A percentile compares a stretch with the other conserved stretches of the same genome.
Evolutionary conservation across 1,140 invertebrate species (phyloP).

Genomic region (Arctopsyche grandis): DNA sequence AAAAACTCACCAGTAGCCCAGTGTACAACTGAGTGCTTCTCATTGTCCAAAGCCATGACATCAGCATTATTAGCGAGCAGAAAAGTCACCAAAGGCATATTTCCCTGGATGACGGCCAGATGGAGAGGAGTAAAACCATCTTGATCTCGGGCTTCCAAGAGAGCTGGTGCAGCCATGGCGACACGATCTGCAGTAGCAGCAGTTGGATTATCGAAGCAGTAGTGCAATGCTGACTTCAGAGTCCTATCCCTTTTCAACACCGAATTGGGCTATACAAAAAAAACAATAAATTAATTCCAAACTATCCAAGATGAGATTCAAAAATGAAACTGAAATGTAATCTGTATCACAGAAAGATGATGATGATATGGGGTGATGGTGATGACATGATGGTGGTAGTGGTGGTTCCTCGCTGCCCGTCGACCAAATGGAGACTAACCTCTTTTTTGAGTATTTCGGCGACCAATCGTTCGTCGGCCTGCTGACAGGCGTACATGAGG

Average conservation of each 20-base stretch:
- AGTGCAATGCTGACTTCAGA: constrained; percentile 90
- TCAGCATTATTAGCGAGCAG: constrained; percentile 85
- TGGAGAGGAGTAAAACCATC: constrained; percentile 95
- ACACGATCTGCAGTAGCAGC: constrained; percentile 73
- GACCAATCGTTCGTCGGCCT: constrained; percentile 68
- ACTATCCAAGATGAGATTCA: not conserved
- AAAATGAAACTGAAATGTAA: too few species aligned
- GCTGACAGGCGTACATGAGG: constrained; percentile 91
- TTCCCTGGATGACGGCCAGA: constrained; percentile 91
- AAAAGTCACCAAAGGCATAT: constrained; percentile 82
- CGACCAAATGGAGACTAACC: constrained; percentile 57
- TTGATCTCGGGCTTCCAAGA: constrained; percentile 85
- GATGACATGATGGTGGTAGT: not conserved
- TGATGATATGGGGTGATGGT: too few species aligned
- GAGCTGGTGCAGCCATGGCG: constrained; percentile 78
- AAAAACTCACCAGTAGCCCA: constrained; percentile 89
- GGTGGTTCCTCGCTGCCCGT: not conserved
- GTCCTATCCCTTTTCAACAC: constrained; percentile 79
- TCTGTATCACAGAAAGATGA: too few species aligned
- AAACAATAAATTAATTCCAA: not conserved
- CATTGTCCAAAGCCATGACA: constrained; percentile 88
- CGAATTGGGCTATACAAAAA: constrained; percentile 67
- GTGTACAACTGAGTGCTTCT: constrained; percentile 95
- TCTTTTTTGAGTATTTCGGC: constrained; percentile 64
- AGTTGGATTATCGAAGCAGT: constrained; percentile 81